These are phyloP conservation scores for Chesias legatella DNA, from an alignment of 2,888 invertebrate genomes.

Conservation along the genomic window DNA sequence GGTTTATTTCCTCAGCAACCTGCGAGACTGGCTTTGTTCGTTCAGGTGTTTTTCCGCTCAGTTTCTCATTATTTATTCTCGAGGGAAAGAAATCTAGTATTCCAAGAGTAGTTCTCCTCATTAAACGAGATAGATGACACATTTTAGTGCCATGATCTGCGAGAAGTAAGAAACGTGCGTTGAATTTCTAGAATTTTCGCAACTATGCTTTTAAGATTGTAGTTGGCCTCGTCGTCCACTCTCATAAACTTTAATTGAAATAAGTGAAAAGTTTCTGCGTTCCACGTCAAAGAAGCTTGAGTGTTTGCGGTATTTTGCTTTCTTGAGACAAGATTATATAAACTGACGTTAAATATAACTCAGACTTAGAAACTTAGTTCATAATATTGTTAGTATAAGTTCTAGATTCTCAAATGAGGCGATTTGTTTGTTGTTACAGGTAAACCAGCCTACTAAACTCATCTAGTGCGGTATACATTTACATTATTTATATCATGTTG, in stretches of 20 bases:
- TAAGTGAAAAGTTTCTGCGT: slow-evolving; percentile 12
- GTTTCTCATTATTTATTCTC: slow-evolving; percentile 27
- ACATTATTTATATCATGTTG: too few relatives aligned
- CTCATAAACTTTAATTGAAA: slow-evolving; percentile 17
- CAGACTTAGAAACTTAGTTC: too few relatives aligned
- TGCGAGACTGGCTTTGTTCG: slow-evolving; percentile 18
- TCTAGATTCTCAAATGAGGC: too few relatives aligned
- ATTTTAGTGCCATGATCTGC: slow-evolving; percentile 13
- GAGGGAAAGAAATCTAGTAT: slow-evolving; percentile 19
- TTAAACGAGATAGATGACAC: slow-evolving; percentile 22
- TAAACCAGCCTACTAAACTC: too few relatives aligned
- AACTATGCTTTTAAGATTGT: slow-evolving; percentile 14
- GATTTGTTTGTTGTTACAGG: too few relatives aligned
- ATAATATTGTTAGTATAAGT: too few relatives aligned
- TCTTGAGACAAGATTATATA: not conserved
- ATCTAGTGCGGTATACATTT: too few relatives aligned
- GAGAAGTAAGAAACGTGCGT: slow-evolving; percentile 13
- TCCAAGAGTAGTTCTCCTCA: slow-evolving; percentile 24
- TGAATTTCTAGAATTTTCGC: slow-evolving; percentile 14
- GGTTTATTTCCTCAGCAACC: slow-evolving; percentile 19
- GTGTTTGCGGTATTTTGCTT: slow-evolving; percentile 9
- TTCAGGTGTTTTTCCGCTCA: slow-evolving; percentile 21
- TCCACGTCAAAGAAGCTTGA: slow-evolving; percentile 11
- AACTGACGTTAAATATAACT: too few relatives aligned
- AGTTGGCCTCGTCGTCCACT: slow-evolving; percentile 7